Evolutionary conservation across 2,888 invertebrate species (phyloP), one percentile per base, ranked within the genome.

Genomic region (Trilocha varians): DNA sequence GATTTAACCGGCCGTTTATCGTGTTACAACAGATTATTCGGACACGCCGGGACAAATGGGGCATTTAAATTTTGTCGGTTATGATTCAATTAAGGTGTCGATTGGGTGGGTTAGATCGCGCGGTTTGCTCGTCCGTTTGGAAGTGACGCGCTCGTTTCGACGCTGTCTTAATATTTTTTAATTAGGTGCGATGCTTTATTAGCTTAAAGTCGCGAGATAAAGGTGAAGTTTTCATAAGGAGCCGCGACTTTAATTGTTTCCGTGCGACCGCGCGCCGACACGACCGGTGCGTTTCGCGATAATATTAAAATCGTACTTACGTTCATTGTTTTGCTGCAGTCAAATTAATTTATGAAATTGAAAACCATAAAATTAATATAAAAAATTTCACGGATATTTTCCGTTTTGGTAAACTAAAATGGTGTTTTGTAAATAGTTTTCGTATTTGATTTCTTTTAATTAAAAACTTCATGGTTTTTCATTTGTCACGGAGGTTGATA

Each of bases 111-210:
- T 62, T 58, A 56, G 25, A 11, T 9, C 25, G 53, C 47, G 60
- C 46, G 58, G 45, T 49, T 62, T 61, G 58, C 44, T 64, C 75
- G 68, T 61, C 75, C 70, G 65, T 72, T 73, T 77, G 74, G 65
- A 62, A 56, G 54, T 57, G 64, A 59, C 56, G 58, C 50, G 55
- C 57, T 53, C 61, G 60, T 54, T 54, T 53, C 50, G 46, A 48
- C 53, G 53, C 48, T 62, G 57, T 57, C 57, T 61, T 65, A 70
- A 73, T 70, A 71, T 70, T 78, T 79, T 78, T 83, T 80, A 84
- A 85, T 84, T 83, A 82, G 72, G 79, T 80, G 75, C 70, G 72
- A 87, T 84, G 83, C 84, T 87, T 87, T 87, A 88, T 87, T 87
- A 78, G 73, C 69, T 74, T 70, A 80, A 77, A 78, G 70, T 72